Evolutionary conservation across 2,113 vertebrate species (phyloP).

Genomic region (Syrmaticus mikado): DNA sequence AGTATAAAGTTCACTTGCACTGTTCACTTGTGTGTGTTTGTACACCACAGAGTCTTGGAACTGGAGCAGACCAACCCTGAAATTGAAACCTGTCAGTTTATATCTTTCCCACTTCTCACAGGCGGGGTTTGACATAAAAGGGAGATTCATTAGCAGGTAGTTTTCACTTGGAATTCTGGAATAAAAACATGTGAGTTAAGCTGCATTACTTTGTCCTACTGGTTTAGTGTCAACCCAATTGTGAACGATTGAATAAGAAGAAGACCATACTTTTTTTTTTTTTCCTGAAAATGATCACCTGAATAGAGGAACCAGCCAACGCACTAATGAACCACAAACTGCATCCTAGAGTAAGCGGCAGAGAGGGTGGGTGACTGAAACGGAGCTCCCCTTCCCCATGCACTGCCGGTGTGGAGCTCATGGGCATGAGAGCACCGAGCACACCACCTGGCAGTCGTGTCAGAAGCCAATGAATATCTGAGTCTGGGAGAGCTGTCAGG

Average conservation of each 20-base stretch:
- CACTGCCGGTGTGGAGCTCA: rapidly evolving
- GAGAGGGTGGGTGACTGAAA: neutral
- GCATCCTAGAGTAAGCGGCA: neutral
- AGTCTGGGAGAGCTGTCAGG: neutral
- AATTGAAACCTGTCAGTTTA: neutral
- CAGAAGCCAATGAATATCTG: neutral
- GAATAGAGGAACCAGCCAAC: neutral
- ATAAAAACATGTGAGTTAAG: neutral
- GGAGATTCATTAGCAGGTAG: neutral
- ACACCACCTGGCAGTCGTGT: neutral
- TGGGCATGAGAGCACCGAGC: neutral
- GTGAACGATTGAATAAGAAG: neutral
- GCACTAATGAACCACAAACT: neutral
- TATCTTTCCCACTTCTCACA: neutral
- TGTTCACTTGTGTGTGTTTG: neutral
- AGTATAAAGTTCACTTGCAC: neutral
- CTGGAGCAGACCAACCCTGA: neutral
- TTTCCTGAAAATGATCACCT: neutral
- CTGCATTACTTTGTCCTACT: neutral
- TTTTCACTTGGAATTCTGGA: neutral
- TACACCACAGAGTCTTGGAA: neutral
- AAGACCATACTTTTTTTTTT: neutral
- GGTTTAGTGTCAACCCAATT: neutral
- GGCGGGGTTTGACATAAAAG: neutral
- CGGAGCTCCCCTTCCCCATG: neutral